Base-by-base conservation (phyloP, 2,113 vertebrate species). In the Eira barbara region DNA sequence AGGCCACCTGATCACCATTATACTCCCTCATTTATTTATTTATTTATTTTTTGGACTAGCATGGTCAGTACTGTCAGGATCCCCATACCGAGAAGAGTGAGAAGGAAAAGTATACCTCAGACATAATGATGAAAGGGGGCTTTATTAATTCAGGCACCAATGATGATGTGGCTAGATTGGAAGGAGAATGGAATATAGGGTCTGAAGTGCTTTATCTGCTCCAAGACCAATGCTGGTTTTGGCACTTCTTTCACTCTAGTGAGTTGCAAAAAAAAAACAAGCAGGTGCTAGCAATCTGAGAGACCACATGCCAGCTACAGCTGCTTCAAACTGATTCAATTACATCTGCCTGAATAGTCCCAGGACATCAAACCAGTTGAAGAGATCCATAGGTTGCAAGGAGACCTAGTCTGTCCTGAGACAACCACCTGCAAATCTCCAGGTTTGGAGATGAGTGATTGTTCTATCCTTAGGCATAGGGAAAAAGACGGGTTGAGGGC, bases 271-370 rank as follows among this genome's bases (percentile, higher is more conserved):
- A 98, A 97, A 98, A 98, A 98, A 98, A 97, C 97, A 98, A 99
- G 98, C 98, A 99, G 98, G 98, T 99, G 98, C 98, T 99, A 98
- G 98, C 98, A 99, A 98, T 99, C 98, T 97, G 98, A 99, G 97
- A 98, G 97, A 98, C 98, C 98, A 98, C 99, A 99, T 98, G 98
- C 98, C 98, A 99, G 98, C 97, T 98, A 98, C 99, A 99, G 99
- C 99, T 99, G 98, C 98, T 98, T 98, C 98, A 98, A 98, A 98
- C 97, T 91, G 98, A 99, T 99, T 99, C 98, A 98, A 98, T 99
- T 99, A 99, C 98, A 98, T 98, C 98, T 99, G 98, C 98, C 97
- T 98, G 96, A 99, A 97, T 81, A 98, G 98, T 99, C 98, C 98
- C 98, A 98, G 98, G 98, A 98, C 97, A 95, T 5, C 42, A 92